These are phyloP conservation scores for Lepus townsendii DNA, from an alignment of 2,797 vertebrate species.

Conservation along the genomic window DNA sequence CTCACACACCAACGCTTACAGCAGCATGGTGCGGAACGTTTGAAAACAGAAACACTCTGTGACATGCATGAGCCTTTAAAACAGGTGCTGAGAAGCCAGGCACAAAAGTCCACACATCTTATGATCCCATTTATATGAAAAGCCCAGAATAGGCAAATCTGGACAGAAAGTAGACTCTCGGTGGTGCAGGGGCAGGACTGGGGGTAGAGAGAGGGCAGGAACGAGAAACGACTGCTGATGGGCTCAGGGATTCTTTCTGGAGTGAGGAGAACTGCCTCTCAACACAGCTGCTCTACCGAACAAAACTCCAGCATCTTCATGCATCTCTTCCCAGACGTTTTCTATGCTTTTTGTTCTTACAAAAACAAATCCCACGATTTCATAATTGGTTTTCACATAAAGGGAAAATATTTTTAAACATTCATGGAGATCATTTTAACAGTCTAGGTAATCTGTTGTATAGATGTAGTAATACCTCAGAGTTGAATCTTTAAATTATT, in stretches of 20 bases:
- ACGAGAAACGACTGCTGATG: neutral
- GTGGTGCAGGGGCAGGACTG: neutral
- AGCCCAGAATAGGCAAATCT: neutral
- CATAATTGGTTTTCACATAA: neutral
- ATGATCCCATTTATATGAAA: too few relatives aligned
- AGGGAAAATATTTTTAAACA: neutral
- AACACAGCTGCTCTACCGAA: neutral
- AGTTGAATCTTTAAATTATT: neutral
- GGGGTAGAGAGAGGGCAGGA: too few relatives aligned
- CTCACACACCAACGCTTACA: neutral
- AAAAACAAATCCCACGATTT: conserved; percentile 4
- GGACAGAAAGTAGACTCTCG: neutral
- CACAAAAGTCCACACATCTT: neutral
- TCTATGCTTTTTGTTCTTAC: neutral
- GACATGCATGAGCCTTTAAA: neutral
- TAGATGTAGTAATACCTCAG: neutral
- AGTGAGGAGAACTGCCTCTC: neutral
- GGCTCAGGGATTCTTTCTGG: neutral
- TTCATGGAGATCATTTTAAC: neutral
- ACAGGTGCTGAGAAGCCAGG: neutral
- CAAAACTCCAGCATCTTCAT: neutral
- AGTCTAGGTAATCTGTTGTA: neutral
- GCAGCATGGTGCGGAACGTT: neutral
- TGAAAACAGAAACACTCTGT: neutral
- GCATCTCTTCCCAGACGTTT: neutral